These are phyloP conservation scores for Ichneumoninae sp. DNA, from an alignment of 2,888 invertebrate genomes.

Conservation along the genomic window DNA sequence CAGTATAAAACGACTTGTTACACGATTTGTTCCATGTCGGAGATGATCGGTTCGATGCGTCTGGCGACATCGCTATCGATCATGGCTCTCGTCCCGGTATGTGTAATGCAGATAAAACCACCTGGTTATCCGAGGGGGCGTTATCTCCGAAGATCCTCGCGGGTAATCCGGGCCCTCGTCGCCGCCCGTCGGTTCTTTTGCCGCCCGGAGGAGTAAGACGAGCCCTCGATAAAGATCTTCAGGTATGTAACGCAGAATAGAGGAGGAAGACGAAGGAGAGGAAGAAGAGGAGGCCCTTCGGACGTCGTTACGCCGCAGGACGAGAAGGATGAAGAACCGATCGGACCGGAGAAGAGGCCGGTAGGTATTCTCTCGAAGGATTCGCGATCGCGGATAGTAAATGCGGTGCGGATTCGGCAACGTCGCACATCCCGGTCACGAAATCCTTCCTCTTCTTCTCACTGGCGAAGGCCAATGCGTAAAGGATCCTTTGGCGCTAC, in stretches of 20 bases:
- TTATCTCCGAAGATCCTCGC: conserved; percentile 33
- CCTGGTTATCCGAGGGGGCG: conserved; percentile 21
- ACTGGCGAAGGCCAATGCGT: conserved; percentile 57
- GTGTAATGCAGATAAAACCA: conserved; percentile 33
- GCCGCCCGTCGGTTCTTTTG: conserved; percentile 22
- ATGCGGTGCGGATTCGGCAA: conserved; percentile 61
- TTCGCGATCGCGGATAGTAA: conserved; percentile 42
- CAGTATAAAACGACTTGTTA: not conserved
- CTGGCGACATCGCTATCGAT: conserved; percentile 13
- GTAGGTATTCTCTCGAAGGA: conserved; percentile 13
- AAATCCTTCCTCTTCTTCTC: conserved; percentile 59
- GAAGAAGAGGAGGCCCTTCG: conserved; percentile 17
- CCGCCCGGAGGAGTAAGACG: conserved; percentile 12
- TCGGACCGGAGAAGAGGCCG: conserved; percentile 9
- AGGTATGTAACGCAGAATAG: conserved; percentile 44
- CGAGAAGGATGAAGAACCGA: not conserved
- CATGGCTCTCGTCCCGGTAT: not conserved
- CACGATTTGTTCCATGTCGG: conserved; percentile 1
- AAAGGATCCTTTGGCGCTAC: conserved; percentile 52
- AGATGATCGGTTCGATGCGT: conserved; percentile 7
- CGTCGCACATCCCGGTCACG: conserved; percentile 57
- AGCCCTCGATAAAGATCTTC: conserved; percentile 44
- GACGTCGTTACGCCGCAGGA: conserved; percentile 8
- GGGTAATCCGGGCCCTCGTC: conserved; percentile 31
- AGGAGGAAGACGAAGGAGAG: not conserved